Percentiles rank a stretch among this genome's conserved stretches.
These are phyloP conservation scores for Hippasteria phrygiana DNA, from an alignment of 53 echinoderm and acorn worm genomes.

Conservation along the genomic window DNA sequence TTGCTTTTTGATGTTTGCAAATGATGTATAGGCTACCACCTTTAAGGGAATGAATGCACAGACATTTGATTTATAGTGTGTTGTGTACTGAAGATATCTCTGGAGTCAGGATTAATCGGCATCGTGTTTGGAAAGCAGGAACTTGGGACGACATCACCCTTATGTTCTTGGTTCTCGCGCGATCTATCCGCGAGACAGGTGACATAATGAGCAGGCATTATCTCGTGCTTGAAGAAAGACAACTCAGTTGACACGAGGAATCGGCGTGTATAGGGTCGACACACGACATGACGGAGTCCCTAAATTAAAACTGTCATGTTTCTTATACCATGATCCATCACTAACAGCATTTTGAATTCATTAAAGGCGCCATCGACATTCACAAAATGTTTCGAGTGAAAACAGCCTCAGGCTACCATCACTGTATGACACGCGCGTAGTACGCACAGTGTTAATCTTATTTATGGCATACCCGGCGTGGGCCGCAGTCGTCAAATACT, in stretches of 20 bases:
- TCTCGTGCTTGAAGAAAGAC: background rate
- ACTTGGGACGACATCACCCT: background rate
- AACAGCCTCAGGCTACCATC: too few relatives aligned
- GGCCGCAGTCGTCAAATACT: too few relatives aligned
- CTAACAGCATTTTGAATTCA: background rate
- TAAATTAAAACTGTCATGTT: slow-evolving; percentile 21
- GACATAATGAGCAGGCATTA: background rate
- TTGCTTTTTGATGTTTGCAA: background rate
- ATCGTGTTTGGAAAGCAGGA: background rate
- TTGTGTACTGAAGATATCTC: background rate
- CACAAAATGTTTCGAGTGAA: too few relatives aligned
- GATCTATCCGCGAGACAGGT: background rate
- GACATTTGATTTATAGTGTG: background rate
- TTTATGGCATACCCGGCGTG: too few relatives aligned
- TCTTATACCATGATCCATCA: background rate
- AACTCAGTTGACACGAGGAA: background rate
- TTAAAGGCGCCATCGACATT: background rate
- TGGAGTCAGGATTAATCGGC: background rate
- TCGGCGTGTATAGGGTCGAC: background rate
- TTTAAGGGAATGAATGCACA: too few relatives aligned
- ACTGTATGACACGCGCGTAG: too few relatives aligned
- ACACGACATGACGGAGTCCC: background rate
- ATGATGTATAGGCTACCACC: too few relatives aligned
- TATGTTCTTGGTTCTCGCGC: background rate
- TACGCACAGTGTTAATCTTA: too few relatives aligned